Conservation (phyloP, 2,113 vertebrate species). For the Xenopus borealis region DNA sequence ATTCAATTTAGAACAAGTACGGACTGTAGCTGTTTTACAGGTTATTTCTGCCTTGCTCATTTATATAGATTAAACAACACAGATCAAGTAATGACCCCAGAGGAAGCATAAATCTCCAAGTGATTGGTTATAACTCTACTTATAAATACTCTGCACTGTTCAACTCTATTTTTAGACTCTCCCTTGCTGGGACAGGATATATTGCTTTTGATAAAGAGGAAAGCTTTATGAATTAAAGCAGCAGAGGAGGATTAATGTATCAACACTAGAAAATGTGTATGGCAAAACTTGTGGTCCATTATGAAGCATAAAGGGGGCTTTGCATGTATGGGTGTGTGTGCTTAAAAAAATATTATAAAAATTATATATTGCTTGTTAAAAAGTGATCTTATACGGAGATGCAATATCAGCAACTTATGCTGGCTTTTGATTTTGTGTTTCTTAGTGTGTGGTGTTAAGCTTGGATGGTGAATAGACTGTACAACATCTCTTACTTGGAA, state of each 20-base stretch:
- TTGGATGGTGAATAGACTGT: constrained; percentile 23
- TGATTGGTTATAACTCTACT: constrained; percentile 36
- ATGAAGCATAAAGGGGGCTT: constrained; percentile 28
- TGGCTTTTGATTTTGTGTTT: constrained; percentile 34
- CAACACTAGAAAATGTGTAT: constrained; percentile 38
- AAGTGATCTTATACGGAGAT: constrained; percentile 15
- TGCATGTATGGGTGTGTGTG: constrained; percentile 28
- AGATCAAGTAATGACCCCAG: constrained; percentile 42
- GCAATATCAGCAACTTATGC: constrained; percentile 24
- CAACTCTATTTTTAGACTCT: constrained; percentile 38
- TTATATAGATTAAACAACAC: constrained; percentile 45
- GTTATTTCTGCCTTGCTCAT: constrained; percentile 41
- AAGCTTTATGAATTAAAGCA: constrained; percentile 31
- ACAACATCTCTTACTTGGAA: constrained; percentile 24
- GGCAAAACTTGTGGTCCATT: constrained; percentile 16
- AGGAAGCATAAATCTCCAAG: constrained; percentile 42
- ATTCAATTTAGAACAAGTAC: constrained; percentile 39
- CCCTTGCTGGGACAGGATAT: constrained; percentile 30
- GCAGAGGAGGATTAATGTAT: constrained; percentile 34
- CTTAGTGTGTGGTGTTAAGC: constrained; percentile 27
- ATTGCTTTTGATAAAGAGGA: constrained; percentile 44
- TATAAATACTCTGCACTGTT: constrained; percentile 38
- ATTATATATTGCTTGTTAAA: constrained; percentile 33
- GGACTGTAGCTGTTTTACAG: constrained; percentile 36
- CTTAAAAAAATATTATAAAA: constrained; percentile 42